These are phyloP conservation scores for Gnathonemus longibarbis DNA, from an alignment of 2,113 vertebrate species.

Conservation along the genomic window DNA sequence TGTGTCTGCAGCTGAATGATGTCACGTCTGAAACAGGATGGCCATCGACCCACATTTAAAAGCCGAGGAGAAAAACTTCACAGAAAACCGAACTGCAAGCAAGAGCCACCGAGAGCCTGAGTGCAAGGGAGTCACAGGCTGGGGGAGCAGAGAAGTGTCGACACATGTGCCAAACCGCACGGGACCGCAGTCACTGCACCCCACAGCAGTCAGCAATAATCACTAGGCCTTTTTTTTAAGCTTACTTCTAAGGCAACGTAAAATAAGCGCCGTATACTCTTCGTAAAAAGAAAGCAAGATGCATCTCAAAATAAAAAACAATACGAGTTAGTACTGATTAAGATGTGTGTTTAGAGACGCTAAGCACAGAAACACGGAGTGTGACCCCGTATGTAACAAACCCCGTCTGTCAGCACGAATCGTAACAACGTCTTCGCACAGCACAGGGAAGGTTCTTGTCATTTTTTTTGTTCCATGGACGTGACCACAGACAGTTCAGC, in stretches of 20 bases:
- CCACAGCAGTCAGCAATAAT: not conserved
- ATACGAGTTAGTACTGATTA: not conserved
- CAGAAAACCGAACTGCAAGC: not conserved
- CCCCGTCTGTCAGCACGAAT: not conserved
- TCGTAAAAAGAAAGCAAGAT: slow-evolving; percentile 33
- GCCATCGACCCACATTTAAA: not conserved
- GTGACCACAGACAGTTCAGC: slow-evolving; percentile 13
- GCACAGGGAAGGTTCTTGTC: slow-evolving; percentile 19
- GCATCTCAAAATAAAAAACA: slow-evolving; percentile 9
- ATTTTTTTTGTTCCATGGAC: slow-evolving; percentile 23
- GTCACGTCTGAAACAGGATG: not conserved
- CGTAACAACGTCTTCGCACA: not conserved
- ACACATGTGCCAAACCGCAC: not conserved
- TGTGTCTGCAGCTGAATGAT: not conserved
- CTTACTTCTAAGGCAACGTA: slow-evolving; percentile 48
- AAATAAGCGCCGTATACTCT: slow-evolving; percentile 35
- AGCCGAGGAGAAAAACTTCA: not conserved
- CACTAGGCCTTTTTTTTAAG: not conserved
- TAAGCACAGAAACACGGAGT: not conserved
- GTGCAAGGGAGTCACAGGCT: not conserved
- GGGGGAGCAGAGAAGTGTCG: not conserved
- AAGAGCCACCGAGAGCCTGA: not conserved
- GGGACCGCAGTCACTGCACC: slow-evolving; percentile 7
- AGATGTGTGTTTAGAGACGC: not conserved
- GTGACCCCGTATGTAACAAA: not conserved